Percentiles rank a stretch among this genome's conserved stretches.
Evolutionary conservation across 2,797 vertebrate genomes (phyloP).

Genomic region (Phylloscopus collybita): DNA sequence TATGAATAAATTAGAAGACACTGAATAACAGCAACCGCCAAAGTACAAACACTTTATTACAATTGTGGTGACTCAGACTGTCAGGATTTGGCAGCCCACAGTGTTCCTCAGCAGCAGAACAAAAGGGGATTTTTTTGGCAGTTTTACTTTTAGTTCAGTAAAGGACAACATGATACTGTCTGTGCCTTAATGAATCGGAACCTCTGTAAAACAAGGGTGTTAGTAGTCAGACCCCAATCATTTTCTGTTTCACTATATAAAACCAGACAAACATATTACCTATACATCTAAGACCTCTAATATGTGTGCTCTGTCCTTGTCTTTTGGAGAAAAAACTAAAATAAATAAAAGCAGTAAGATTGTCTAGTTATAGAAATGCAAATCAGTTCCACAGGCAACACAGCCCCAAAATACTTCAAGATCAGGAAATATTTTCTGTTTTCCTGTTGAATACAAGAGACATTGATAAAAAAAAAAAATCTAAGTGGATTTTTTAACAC

Average conservation of each 20-base stretch:
- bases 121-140: constrained; percentile 59
- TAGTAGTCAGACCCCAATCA: background rate
- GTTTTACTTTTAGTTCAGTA: constrained; percentile 64
- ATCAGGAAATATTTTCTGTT: background rate
- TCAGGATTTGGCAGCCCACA: constrained; percentile 65
- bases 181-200: constrained; percentile 48
- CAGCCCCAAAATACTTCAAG: background rate
- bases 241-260: background rate
- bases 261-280: background rate
- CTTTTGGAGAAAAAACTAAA: background rate
- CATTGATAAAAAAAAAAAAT: background rate
- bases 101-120: constrained; percentile 66
- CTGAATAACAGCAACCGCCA: background rate
- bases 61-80: constrained; percentile 64
- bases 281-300: background rate
- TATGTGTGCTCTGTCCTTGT: background rate
- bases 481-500: background rate
- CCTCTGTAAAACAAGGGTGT: background rate
- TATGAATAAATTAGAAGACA: constrained; percentile 53
- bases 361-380: background rate
- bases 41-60: constrained; percentile 65
- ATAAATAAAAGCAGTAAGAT: background rate
- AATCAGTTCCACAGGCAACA: background rate
- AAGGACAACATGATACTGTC: constrained; percentile 61
- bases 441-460: background rate